Conservation (phyloP, 1,140 invertebrate species). For the Bombus fervidus region DNA sequence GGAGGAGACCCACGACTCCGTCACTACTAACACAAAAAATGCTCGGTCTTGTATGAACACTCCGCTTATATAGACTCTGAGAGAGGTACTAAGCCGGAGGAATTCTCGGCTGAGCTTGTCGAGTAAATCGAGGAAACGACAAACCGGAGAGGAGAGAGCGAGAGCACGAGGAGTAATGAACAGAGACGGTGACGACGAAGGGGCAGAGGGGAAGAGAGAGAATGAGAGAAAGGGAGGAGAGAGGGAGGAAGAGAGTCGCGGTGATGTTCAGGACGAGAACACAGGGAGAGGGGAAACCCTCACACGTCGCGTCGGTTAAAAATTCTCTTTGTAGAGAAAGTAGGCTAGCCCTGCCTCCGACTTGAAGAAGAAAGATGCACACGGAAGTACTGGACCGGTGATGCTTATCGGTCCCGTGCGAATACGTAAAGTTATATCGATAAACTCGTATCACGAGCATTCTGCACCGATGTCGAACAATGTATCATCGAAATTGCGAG, state of each 20-base stretch:
- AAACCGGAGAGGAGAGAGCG: slow-evolving; percentile 50
- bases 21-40: slow-evolving; percentile 77
- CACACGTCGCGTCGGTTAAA: slow-evolving; percentile 67
- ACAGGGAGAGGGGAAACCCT: slow-evolving; percentile 64
- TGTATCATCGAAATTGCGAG: neutral
- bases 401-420: neutral
- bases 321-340: slow-evolving; percentile 81
- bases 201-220: slow-evolving; percentile 47
- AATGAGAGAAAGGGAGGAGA: slow-evolving; percentile 34
- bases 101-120: slow-evolving; percentile 58
- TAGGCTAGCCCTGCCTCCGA: slow-evolving; percentile 74
- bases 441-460: neutral
- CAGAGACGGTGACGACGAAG: slow-evolving; percentile 6
- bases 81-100: slow-evolving; percentile 56
- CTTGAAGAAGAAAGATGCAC: slow-evolving; percentile 57
- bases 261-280: slow-evolving; percentile 17
- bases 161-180: slow-evolving; percentile 44
- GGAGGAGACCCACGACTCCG: slow-evolving; percentile 46
- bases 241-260: slow-evolving; percentile 22
- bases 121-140: slow-evolving; percentile 75
- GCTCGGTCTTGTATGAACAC: slow-evolving; percentile 69
- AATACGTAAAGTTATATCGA: neutral
- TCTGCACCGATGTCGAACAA: neutral
- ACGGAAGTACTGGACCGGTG: slow-evolving; percentile 39
- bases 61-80: slow-evolving; percentile 81